A percentile compares a stretch with the other conserved stretches of the same genome.
phyloP scores from a whole-genome alignment of 2,113 vertebrate species.

The Colossoma macropomum region DNA sequence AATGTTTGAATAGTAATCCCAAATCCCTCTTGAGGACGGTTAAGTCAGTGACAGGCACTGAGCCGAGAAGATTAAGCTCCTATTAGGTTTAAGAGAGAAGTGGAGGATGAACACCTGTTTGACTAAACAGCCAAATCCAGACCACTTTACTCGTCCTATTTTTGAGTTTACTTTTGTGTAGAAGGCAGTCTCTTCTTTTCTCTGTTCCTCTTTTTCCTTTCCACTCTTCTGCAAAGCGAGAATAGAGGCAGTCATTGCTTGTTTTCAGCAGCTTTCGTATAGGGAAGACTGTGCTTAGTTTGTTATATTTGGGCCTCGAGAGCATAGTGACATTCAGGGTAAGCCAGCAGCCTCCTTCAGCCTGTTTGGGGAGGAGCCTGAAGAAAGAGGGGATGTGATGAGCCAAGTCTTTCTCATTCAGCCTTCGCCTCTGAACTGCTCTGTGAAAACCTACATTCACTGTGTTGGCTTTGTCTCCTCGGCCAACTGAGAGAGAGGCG shows the following conservation, averaged over 20 bases:
- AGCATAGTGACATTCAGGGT: constrained; percentile 65
- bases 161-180: constrained; percentile 28
- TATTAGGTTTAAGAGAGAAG: constrained; percentile 66
- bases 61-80: constrained; percentile 71
- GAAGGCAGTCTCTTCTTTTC: constrained; percentile 1
- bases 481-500: constrained; percentile 58
- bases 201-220: background rate
- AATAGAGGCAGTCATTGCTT: constrained; percentile 31
- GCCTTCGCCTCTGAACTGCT: constrained; percentile 43
- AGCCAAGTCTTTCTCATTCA: constrained; percentile 58
- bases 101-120: constrained; percentile 59
- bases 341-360: constrained; percentile 60
- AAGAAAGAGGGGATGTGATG: constrained; percentile 56
- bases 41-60: constrained; percentile 57
- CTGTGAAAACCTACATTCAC: constrained; percentile 50
- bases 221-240: background rate
- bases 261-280: constrained; percentile 3
- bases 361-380: too few species aligned
- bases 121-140: constrained; percentile 47
- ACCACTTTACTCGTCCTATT: constrained; percentile 41
- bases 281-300: constrained; percentile 23
- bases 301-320: constrained; percentile 42
- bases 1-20: constrained; percentile 51
- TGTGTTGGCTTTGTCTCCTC: constrained; percentile 53
- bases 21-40: constrained; percentile 52